Conservation (phyloP, 2,113 vertebrate genomes). For the Anolis sagrei region DNA sequence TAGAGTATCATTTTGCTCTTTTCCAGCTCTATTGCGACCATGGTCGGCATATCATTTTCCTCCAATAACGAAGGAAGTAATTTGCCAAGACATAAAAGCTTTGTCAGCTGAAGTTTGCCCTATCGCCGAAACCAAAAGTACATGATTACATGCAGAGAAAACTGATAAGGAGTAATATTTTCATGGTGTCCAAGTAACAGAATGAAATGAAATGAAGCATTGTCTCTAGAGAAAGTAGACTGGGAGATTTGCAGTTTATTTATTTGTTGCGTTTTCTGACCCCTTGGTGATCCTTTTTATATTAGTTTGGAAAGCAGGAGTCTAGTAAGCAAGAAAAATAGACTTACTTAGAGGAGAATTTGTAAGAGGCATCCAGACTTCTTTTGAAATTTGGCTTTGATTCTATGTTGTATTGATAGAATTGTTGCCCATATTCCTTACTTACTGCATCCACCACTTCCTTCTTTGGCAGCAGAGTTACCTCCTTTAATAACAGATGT, state of each 20-base stretch:
- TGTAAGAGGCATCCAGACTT: not conserved
- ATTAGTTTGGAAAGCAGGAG: constrained; percentile 52
- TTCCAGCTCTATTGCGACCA: constrained; percentile 33
- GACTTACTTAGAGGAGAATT: not conserved
- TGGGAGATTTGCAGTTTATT: constrained; percentile 42
- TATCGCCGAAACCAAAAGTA: constrained; percentile 41
- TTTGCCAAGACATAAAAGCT: constrained; percentile 47
- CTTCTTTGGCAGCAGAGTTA: too few species aligned
- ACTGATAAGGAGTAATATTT: constrained; percentile 72
- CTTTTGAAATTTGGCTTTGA: not conserved
- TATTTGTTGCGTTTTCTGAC: not conserved
- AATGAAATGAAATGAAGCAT: constrained; percentile 58
- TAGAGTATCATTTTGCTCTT: constrained; percentile 8
- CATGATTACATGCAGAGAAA: constrained; percentile 59
- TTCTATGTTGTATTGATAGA: not conserved
- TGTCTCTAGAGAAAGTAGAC: constrained; percentile 57
- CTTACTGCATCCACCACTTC: too few species aligned
- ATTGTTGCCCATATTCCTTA: too few species aligned
- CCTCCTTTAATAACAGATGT: too few species aligned
- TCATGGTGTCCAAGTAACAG: constrained; percentile 66
- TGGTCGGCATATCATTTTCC: constrained; percentile 52
- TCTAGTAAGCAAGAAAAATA: constrained; percentile 21
- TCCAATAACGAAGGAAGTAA: constrained; percentile 38
- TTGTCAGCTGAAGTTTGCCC: constrained; percentile 60
- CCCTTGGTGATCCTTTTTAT: constrained; percentile 13